Conservation (phyloP, 2,113 vertebrate species). For the Cyanoderma ruficeps region DNA sequence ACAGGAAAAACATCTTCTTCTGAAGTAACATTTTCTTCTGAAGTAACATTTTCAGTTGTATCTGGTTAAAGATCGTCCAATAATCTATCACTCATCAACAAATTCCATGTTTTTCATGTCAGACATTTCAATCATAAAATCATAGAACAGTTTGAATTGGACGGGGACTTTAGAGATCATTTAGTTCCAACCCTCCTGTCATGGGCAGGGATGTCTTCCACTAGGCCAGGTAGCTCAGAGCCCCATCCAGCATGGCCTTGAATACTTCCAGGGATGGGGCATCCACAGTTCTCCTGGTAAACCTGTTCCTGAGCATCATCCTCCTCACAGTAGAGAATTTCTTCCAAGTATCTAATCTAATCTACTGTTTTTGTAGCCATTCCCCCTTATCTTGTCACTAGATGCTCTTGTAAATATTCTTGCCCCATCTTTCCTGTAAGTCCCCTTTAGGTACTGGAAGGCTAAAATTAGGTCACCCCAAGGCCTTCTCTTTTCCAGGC, state of each 20-base stretch:
- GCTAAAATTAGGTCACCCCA: neutral
- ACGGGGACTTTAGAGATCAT: neutral
- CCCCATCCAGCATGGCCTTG: too few species aligned
- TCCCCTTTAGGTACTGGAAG: neutral
- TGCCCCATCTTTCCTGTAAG: neutral
- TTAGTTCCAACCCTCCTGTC: neutral
- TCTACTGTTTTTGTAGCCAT: neutral
- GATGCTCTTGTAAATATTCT: neutral
- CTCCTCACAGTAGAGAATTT: neutral
- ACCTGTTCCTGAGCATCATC: neutral
- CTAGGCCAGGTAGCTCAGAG: neutral
- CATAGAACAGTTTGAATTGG: neutral
- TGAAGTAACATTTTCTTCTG: neutral
- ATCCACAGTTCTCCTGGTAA: neutral
- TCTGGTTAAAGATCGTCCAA: neutral
- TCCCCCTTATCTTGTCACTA: neutral
- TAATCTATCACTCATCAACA: neutral
- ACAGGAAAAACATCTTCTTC: neutral
- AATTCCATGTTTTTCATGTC: neutral
- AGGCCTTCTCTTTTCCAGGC: neutral
- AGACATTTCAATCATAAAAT: neutral
- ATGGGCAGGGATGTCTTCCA: neutral
- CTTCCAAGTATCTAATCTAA: neutral
- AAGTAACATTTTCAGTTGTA: neutral
- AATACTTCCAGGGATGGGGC: neutral